Base-by-base conservation (phyloP, 2,888 invertebrate genomes). In the Gari tellinella region DNA sequence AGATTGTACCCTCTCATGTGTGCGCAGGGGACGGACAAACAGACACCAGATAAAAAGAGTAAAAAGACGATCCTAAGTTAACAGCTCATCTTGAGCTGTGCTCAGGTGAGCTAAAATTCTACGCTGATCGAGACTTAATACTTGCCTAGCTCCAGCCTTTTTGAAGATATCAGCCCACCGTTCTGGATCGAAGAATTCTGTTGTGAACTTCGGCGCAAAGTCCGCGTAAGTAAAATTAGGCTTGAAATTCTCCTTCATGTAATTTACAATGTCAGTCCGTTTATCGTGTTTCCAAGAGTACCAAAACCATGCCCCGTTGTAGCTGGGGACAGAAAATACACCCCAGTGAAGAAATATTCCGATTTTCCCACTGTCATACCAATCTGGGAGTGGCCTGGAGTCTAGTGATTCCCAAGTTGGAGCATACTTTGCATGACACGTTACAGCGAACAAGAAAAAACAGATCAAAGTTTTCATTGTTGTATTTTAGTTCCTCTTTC, bases 141-240 rank as follows among this genome's bases (percentile, higher is more conserved):
- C 67, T 92, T 92, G 90, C 90, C 95, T 96, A 51, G 98, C 99
- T 55, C 98, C 98, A 45, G 98, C 95, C 72, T 95, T 94, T 55
- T 94, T 91, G 86, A 99, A 96, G 14, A 98, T 93, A 61, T 95
- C 93, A 0, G 96, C 96, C 97, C 98, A 99, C 84, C 95, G 93
- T 0, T 94, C 93, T 0, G 98, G 95, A 90, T 98, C 94, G 88
- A 95, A 99, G 87, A 98, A 95, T 91, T 97, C 97, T 0, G 97
- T 88, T 45, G 95, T 97, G 86, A 99, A 98, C 88, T 96, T 56
- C 21, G 94, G 94, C 0, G 95, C 98, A 92, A 99, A 98, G 67
- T 98, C 97, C 88, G 97, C 97, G 92, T 99, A 99, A 0, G 96
- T 95, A 87, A 97, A 97, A 56, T 94, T 94, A 2, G 97, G 96